A percentile compares a stretch with the other conserved stretches of the same genome.
Evolutionary conservation across 2,113 vertebrate genomes (phyloP).

Genomic region (Chlorodrepanis virens): DNA sequence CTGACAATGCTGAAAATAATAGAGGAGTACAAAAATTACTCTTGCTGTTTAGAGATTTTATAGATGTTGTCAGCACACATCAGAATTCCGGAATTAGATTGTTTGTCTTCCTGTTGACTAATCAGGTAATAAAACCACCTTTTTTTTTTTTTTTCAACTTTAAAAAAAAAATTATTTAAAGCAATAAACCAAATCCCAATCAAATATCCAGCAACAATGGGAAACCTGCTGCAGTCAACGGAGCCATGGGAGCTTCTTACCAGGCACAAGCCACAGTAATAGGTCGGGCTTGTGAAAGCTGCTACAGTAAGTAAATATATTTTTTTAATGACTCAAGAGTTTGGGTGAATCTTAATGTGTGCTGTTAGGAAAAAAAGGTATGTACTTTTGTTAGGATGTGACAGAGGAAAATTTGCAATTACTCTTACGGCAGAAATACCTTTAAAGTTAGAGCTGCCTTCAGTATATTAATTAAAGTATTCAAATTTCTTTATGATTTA

Average conservation of each 20-base stretch:
- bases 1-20: background rate
- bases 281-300: conserved; percentile 95
- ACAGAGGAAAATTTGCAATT: background rate
- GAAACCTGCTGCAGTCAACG: conserved; percentile 90
- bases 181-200: conserved; percentile 98
- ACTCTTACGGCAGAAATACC: background rate
- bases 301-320: conserved; percentile 84
- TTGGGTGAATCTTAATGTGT: background rate
- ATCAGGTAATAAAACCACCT: background rate
- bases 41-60: background rate
- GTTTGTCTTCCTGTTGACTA: background rate
- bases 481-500: background rate
- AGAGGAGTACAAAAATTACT: background rate
- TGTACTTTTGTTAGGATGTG: background rate
- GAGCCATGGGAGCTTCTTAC: conserved; percentile 82
- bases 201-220: conserved; percentile 92
- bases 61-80: background rate
- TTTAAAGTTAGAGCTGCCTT: background rate
- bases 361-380: background rate
- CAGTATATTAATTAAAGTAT: background rate
- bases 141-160: background rate
- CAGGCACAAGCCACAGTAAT: conserved; percentile 77
- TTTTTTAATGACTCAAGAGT: background rate
- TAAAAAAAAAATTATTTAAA: conserved; percentile 22
- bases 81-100: background rate